Conservation (phyloP, 2,113 vertebrate species). For the Rhea americana region DNA sequence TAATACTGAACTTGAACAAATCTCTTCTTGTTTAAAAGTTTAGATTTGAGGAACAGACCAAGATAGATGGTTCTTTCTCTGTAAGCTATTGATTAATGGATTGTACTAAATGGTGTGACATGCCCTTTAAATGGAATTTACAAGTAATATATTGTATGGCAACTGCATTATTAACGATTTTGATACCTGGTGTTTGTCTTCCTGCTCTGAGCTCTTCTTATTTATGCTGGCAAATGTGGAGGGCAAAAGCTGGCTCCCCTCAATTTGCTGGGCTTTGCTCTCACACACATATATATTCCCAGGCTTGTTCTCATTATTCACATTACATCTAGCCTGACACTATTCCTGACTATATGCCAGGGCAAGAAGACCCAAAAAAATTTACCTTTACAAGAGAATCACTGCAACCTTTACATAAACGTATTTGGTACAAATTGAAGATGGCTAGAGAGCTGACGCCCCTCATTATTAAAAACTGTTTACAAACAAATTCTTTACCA, state of each 20-base stretch:
- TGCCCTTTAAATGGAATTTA: slow-evolving; percentile 66
- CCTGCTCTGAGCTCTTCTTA: slow-evolving; percentile 29
- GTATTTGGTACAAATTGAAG: slow-evolving; percentile 2
- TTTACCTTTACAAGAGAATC: background rate
- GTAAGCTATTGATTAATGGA: slow-evolving; percentile 57
- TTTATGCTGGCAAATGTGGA: slow-evolving; percentile 36
- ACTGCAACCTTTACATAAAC: background rate
- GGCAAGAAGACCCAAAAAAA: background rate
- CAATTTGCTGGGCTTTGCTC: slow-evolving; percentile 5
- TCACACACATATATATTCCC: background rate
- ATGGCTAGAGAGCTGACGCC: background rate
- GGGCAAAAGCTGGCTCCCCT: background rate
- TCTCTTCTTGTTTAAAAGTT: slow-evolving; percentile 47
- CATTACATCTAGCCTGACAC: background rate
- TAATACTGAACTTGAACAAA: slow-evolving; percentile 34
- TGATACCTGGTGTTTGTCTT: slow-evolving; percentile 40
- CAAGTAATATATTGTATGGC: slow-evolving; percentile 47
- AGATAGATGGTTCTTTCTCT: slow-evolving; percentile 48
- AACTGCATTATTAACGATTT: slow-evolving; percentile 63
- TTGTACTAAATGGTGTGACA: slow-evolving; percentile 53
- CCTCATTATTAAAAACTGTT: background rate
- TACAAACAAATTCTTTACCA: background rate
- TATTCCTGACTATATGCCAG: slow-evolving; percentile 13
- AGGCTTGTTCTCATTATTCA: slow-evolving; percentile 38
- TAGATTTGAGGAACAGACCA: slow-evolving; percentile 34